Evolutionary conservation across 2,797 vertebrate genomes (phyloP), one percentile per base, ranked within the genome.

Genomic region (Cryptoprocta ferox): DNA sequence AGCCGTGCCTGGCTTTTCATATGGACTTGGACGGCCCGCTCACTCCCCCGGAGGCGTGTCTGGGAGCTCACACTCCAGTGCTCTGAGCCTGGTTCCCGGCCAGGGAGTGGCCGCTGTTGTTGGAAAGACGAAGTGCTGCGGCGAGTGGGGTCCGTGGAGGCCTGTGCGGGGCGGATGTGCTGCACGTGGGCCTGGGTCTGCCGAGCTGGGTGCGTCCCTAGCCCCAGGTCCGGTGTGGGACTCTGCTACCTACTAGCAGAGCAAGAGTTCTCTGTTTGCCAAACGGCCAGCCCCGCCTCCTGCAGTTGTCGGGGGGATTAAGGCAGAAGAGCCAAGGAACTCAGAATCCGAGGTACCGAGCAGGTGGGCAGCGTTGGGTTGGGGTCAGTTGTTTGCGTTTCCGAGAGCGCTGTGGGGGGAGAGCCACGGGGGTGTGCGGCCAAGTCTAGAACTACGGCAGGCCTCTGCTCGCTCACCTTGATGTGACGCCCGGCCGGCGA

Each of bases 21-120:
- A 15, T 0, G 59, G 42, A 28, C 9, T 14, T 16, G 88, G 35
- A 53, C 6, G 11, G 19, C 19, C 0, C 9, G 13, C 65, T 70
- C 37, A 2, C 4, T 70, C 45, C 45, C 8, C 0, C 3, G 0
- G 28, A 39, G 16, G 32, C 0, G 4, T 32, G 35, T 68, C 21
- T 59, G 30, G 3, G 50, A 35, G 89, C 78, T 61, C 32, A 30
- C 65, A 59, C 14, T 28, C 63, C 21, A 28, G 50, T n/a, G 24
- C 65, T n/a, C 48, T 42, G 76, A 7, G 35, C 35, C 5, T 39
- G 63, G 37, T 30, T n/a, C 85, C 53, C 11, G 21, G 37, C 37
- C 2, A 8, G 5, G 37, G 24, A 24, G 2, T 3, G 10, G 39
- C 21, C 1, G 1, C 39, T 15, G 15, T 35, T 18, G 13, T 4